Evolutionary conservation across 2,797 vertebrate species (phyloP).

Genomic region (Naso thynnoides): DNA sequence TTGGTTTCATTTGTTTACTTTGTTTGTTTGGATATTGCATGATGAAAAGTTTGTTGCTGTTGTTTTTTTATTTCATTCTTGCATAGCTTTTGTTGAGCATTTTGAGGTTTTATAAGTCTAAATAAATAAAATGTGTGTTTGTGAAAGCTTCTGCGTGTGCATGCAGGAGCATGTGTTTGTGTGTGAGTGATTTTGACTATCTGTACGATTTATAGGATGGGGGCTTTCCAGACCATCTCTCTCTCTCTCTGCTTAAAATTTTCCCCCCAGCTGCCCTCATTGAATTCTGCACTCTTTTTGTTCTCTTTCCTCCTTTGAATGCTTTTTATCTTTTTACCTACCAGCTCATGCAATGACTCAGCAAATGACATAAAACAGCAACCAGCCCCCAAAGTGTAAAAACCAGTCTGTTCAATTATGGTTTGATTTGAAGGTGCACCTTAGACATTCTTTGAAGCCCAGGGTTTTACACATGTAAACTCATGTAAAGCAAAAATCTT

Average conservation of each 20-base stretch:
- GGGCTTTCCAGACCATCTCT: conserved; percentile 67
- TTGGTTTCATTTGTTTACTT: conserved; percentile 60
- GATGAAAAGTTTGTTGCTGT: conserved; percentile 70
- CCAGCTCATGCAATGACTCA: conserved; percentile 60
- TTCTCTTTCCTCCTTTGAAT: conserved; percentile 31
- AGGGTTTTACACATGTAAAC: conserved; percentile 25
- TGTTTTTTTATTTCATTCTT: conserved; percentile 61
- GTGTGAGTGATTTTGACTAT: conserved; percentile 39
- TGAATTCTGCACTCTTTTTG: conserved; percentile 34
- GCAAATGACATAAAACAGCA: conserved; percentile 43
- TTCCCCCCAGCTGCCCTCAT: conserved; percentile 41
- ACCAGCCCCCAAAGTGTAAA: conserved; percentile 19
- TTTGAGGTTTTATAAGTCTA: conserved; percentile 72
- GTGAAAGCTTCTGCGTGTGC: conserved; percentile 68
- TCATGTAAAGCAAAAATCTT: conserved; percentile 14
- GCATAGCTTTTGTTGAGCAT: conserved; percentile 73
- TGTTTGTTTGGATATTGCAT: conserved; percentile 63
- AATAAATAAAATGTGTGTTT: conserved; percentile 76
- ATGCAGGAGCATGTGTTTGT: conserved; percentile 50
- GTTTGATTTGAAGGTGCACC: conserved; percentile 50
- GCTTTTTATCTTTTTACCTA: conserved; percentile 30
- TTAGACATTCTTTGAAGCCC: conserved; percentile 18
- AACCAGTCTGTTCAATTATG: conserved; percentile 45
- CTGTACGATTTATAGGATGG: conserved; percentile 42
- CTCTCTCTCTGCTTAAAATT: conserved; percentile 43